phyloP scores from a whole-genome alignment of 2,113 vertebrate species.

The Galeopterus variegatus region DNA sequence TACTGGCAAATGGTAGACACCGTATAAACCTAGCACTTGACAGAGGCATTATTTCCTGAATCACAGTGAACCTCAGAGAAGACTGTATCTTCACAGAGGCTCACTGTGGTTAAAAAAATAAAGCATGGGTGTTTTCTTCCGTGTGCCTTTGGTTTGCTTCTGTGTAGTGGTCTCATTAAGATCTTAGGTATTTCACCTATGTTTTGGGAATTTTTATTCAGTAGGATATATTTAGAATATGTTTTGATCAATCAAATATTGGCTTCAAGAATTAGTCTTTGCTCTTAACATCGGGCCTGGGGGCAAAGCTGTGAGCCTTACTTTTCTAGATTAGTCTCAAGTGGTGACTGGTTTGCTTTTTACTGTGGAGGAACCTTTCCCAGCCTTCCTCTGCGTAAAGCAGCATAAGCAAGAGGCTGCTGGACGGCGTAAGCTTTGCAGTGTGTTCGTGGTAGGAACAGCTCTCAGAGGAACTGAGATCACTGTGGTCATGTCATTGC shows the following conservation, averaged over 20 bases:
- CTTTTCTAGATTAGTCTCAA: not conserved
- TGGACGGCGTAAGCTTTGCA: not conserved
- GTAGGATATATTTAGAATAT: not conserved
- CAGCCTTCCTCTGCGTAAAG: not conserved
- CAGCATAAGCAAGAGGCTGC: not conserved
- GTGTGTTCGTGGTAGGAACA: not conserved
- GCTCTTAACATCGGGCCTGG: not conserved
- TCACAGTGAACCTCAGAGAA: not conserved
- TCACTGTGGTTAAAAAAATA: not conserved
- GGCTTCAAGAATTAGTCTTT: not conserved
- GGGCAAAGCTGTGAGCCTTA: not conserved
- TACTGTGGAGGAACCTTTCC: not conserved
- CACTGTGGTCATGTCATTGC: not conserved
- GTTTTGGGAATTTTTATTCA: not conserved
- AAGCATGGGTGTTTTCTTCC: not conserved
- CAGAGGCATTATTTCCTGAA: conserved; percentile 13
- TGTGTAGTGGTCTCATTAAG: not conserved
- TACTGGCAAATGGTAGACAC: not conserved
- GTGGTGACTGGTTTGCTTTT: not conserved
- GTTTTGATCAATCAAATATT: not conserved
- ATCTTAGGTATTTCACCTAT: not conserved
- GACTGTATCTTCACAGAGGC: not conserved
- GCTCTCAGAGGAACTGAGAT: not conserved
- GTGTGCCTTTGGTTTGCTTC: conserved; percentile 3
- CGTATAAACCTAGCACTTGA: not conserved